phyloP scores from a whole-genome alignment of 2,888 invertebrate species.

The Drosophila neonasuta region DNA sequence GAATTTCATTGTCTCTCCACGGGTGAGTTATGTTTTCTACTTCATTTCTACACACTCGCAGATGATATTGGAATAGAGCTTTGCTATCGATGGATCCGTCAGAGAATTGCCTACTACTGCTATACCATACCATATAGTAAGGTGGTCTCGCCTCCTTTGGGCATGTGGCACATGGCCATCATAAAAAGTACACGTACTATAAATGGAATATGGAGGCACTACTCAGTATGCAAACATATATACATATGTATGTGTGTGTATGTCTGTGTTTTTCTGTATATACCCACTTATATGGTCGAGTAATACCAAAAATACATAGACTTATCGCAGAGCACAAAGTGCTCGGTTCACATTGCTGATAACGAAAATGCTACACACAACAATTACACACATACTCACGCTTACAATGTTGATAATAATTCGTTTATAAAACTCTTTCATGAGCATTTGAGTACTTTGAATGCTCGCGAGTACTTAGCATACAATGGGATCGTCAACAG shows the following conservation, averaged over 20 bases:
- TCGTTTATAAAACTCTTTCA: constrained; percentile 23
- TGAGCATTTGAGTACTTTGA: constrained; percentile 6
- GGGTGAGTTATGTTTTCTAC: constrained; percentile 52
- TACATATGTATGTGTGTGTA: constrained; percentile 2
- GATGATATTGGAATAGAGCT: not conserved
- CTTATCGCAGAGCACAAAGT: constrained; percentile 60
- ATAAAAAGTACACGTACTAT: constrained; percentile 55
- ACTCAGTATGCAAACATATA: constrained; percentile 40
- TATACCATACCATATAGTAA: constrained; percentile 1
- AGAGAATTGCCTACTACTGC: not conserved
- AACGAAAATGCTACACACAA: constrained; percentile 49
- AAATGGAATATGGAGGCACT: constrained; percentile 41
- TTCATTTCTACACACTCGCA: not conserved
- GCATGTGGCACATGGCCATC: constrained; percentile 68
- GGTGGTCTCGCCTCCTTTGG: constrained; percentile 41
- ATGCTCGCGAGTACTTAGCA: not conserved
- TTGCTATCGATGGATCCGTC: not conserved
- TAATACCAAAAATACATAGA: constrained; percentile 69
- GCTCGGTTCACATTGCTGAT: constrained; percentile 50
- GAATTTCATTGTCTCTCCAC: constrained; percentile 43
- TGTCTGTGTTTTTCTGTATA: constrained; percentile 1
- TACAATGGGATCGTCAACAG: not conserved
- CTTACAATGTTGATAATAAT: constrained; percentile 32
- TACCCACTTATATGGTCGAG: constrained; percentile 54
- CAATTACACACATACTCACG: constrained; percentile 16